These are phyloP conservation scores for Plutomurus gul DNA, from an alignment of 1,140 invertebrate species.

Conservation along the genomic window DNA sequence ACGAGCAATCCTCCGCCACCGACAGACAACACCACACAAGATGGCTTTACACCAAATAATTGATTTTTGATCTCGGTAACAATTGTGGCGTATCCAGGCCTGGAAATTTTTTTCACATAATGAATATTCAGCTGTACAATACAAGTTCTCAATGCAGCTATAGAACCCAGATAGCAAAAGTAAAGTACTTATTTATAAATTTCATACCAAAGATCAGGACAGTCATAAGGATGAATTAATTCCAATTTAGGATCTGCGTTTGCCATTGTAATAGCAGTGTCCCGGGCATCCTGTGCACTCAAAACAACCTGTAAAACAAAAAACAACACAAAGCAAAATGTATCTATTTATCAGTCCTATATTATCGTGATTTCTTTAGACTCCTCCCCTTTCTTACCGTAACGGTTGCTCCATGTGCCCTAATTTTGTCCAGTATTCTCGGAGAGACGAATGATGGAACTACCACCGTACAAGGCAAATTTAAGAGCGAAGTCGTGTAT, in stretches of 20 bases:
- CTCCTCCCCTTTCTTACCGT: too few relatives aligned
- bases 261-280: conserved; percentile 56
- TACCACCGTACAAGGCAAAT: conserved; percentile 59
- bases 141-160: too few relatives aligned
- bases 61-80: conserved; percentile 60
- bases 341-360: too few relatives aligned
- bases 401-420: conserved; percentile 54
- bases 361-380: too few relatives aligned
- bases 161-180: too few relatives aligned
- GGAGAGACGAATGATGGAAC: conserved; percentile 60
- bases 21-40: conserved; percentile 61
- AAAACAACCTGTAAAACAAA: conserved; percentile 57
- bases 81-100: conserved; percentile 62
- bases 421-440: conserved; percentile 58
- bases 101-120: too few relatives aligned
- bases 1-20: conserved; percentile 62
- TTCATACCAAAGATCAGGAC: conserved; percentile 60
- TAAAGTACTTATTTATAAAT: too few relatives aligned
- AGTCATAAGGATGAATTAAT: conserved; percentile 62
- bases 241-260: conserved; percentile 54
- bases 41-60: conserved; percentile 55
- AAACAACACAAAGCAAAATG: too few relatives aligned
- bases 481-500: conserved; percentile 58
- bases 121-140: too few relatives aligned
- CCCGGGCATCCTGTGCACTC: conserved; percentile 59